These are phyloP conservation scores for Vombatus ursinus DNA, from an alignment of 2,113 vertebrate species.

Conservation along the genomic window DNA sequence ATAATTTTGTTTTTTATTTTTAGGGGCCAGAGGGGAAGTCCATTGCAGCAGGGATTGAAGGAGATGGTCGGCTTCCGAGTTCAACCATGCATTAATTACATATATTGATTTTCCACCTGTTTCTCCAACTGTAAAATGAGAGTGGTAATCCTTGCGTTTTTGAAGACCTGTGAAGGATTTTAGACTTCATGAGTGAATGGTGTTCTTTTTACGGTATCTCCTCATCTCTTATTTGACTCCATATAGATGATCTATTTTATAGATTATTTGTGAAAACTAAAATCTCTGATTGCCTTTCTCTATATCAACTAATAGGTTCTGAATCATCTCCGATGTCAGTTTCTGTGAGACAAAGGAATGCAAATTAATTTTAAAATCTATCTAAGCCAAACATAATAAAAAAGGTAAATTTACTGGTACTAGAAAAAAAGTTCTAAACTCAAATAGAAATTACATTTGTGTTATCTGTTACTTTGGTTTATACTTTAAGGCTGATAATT, in stretches of 20 bases:
- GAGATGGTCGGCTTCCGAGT: neutral
- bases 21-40: neutral
- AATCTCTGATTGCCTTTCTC: neutral
- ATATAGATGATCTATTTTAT: neutral
- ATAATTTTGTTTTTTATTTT: neutral
- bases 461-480: neutral
- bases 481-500: constrained; percentile 13
- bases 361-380: neutral
- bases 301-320: neutral
- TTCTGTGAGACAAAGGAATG: neutral
- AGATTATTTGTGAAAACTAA: neutral
- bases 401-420: neutral
- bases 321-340: neutral
- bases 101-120: neutral
- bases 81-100: neutral
- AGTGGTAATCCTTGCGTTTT: neutral
- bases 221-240: neutral
- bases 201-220: neutral
- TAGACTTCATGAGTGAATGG: neutral
- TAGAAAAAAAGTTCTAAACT: neutral
- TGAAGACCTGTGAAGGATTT: neutral
- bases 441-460: neutral
- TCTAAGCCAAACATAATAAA: neutral
- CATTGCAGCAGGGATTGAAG: accelerated
- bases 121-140: neutral